phyloP scores from a whole-genome alignment of 2,888 invertebrate genomes.

The Dicyrtoma fusca region DNA sequence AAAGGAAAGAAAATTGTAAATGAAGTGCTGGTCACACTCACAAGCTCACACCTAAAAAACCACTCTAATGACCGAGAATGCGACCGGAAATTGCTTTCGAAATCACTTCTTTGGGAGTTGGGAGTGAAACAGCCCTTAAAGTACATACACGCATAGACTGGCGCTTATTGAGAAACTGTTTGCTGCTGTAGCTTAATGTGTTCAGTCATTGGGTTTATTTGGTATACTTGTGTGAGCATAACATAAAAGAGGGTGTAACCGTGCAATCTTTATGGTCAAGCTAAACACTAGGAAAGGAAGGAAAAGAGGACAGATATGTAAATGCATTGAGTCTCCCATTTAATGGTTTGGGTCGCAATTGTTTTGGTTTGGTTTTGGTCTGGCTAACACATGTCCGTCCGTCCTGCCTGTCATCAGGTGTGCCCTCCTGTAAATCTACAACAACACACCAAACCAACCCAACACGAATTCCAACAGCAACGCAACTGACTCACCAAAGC shows the following conservation, averaged over 20 bases:
- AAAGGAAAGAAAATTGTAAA: slow-evolving; percentile 23
- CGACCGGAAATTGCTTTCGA: slow-evolving; percentile 44
- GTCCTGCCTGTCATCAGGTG: slow-evolving; percentile 29
- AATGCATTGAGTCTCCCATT: too few species aligned
- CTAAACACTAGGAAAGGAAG: background rate
- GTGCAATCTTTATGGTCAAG: slow-evolving; percentile 13
- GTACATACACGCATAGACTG: background rate
- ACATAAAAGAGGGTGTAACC: slow-evolving; percentile 33
- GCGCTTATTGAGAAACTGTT: background rate
- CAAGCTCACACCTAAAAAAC: slow-evolving; percentile 40
- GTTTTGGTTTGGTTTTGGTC: background rate
- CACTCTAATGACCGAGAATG: slow-evolving; percentile 37
- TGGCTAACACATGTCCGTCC: slow-evolving; percentile 29
- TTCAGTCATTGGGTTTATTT: too few species aligned
- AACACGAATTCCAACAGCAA: too few species aligned
- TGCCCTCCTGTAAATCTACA: slow-evolving; percentile 13
- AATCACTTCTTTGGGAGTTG: slow-evolving; percentile 18
- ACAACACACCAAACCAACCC: background rate
- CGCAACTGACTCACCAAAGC: background rate
- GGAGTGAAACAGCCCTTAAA: background rate
- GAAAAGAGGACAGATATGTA: background rate
- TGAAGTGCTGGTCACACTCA: slow-evolving; percentile 36
- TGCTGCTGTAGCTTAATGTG: background rate
- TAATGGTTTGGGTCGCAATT: background rate
- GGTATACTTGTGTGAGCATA: background rate